Conservation (phyloP, 2,888 invertebrate genomes). For the Drosophila prostipennis region DNA sequence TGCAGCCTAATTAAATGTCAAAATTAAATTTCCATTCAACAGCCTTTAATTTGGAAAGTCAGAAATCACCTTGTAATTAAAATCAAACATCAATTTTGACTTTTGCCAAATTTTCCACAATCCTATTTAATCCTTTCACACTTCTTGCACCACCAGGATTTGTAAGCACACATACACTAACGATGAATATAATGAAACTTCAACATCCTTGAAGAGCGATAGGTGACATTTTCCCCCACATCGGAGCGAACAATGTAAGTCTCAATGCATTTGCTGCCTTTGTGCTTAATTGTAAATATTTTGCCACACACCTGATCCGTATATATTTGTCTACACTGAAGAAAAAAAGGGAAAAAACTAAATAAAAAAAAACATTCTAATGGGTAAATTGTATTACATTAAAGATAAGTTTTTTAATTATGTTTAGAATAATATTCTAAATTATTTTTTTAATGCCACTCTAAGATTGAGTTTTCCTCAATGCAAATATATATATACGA, state of each 20-base stretch:
- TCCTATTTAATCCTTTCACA: conserved; percentile 25
- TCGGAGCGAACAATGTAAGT: conserved; percentile 24
- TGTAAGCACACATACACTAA: conserved; percentile 12
- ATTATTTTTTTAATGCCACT: neutral
- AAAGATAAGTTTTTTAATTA: too few relatives aligned
- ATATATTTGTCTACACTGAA: conserved; percentile 20
- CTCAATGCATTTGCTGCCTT: conserved; percentile 45
- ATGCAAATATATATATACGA: neutral
- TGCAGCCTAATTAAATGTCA: neutral
- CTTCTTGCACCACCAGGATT: neutral
- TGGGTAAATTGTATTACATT: too few relatives aligned
- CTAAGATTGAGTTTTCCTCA: neutral
- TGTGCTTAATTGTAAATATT: conserved; percentile 77
- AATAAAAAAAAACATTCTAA: too few relatives aligned
- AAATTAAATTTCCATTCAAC: neutral
- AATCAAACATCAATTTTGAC: conserved; percentile 61
- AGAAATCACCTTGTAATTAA: conserved; percentile 55
- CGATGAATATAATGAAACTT: conserved; percentile 26
- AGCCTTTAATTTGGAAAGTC: conserved; percentile 28
- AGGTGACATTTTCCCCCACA: conserved; percentile 7
- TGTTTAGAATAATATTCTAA: neutral
- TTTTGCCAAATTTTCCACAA: conserved; percentile 29
- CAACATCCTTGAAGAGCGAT: conserved; percentile 18
- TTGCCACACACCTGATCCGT: conserved; percentile 72
- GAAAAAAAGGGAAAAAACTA: neutral